phyloP scores from a whole-genome alignment of 2,888 invertebrate species.

The Catocala nupta region DNA sequence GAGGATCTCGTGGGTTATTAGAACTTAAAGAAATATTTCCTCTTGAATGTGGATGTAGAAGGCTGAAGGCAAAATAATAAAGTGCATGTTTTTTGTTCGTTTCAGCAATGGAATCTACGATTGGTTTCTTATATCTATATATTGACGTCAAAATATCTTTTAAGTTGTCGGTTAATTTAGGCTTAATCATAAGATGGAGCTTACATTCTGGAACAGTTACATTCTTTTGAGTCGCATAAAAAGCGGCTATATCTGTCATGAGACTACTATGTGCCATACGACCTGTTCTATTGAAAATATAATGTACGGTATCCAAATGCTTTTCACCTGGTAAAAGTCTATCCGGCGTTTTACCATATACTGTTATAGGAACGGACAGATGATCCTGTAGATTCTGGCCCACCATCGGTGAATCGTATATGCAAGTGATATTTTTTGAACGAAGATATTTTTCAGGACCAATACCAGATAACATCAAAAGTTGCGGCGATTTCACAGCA shows the following conservation, averaged over 20 bases:
- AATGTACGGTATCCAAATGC: slow-evolving; percentile 17
- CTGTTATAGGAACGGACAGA: slow-evolving; percentile 20
- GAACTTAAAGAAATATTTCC: slow-evolving; percentile 40
- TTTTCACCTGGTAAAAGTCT: not conserved
- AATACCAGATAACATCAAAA: slow-evolving; percentile 75
- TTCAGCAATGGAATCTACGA: slow-evolving; percentile 16
- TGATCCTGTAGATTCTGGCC: slow-evolving; percentile 40
- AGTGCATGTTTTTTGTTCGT: slow-evolving; percentile 19
- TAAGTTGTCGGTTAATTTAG: slow-evolving; percentile 13
- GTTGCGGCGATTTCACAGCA: slow-evolving; percentile 70
- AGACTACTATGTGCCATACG: slow-evolving; percentile 19
- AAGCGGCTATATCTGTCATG: slow-evolving; percentile 20
- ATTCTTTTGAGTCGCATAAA: slow-evolving; percentile 19
- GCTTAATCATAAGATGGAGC: slow-evolving; percentile 14
- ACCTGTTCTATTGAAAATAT: slow-evolving; percentile 16
- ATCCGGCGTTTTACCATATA: not conserved
- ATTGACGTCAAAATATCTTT: slow-evolving; percentile 10
- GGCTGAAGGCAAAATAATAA: slow-evolving; percentile 19
- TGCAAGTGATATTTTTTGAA: slow-evolving; percentile 57
- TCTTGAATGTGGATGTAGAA: slow-evolving; percentile 42
- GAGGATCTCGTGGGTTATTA: slow-evolving; percentile 33
- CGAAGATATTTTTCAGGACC: slow-evolving; percentile 67
- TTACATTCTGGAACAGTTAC: slow-evolving; percentile 25
- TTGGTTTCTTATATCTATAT: slow-evolving; percentile 18
- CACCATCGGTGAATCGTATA: slow-evolving; percentile 57